Base-by-base conservation (phyloP, 1,140 invertebrate species). In the Zophobas atratus region DNA sequence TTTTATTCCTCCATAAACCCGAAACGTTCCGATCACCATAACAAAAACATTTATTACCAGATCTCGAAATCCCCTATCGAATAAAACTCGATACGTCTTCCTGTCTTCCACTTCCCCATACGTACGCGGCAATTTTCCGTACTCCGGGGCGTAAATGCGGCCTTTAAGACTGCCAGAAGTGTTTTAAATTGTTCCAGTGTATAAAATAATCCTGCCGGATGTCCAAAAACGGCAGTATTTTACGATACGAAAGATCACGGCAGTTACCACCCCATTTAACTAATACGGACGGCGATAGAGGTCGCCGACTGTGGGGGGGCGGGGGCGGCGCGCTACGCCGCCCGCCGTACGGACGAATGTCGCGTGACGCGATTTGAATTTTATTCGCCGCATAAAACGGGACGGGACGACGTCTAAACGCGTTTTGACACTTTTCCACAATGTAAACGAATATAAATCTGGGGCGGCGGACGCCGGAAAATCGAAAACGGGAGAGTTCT, bases 241-340 rank as follows among this genome's bases (percentile, higher is more conserved):
- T 70, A 80, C 73, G 77, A 76, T 76, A 56, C 56, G 56, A 75
- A 78, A 80, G 55, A 72, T 67, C 74, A 70, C 73, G 53, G 79
- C 73, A 79, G 77, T 80, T 80, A 76, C 77, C 79, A 78, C 77
- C 56, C 77, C 77, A 80, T 80, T 80, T 80, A 80, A 74, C 79
- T 78, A 77, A 80, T 53, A 60, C 79, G 73, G 2, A 60, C 56
- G 63, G 77, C 72, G 75, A 75, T 75, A 79, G 72, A 70, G 70
- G 77, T 75, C 57, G 53, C 77, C 60, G 20, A 67, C 60, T n/a
- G 33, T 46, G 20, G 39, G 60, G 39, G 39, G 0, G 20, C 1
- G 60, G 39, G 2, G 6, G n/a, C 1, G 39, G 43, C 60, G 1
- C 39, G 20, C 35, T 20, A 41, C 38, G 2, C 0, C 20, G 20